Conservation (phyloP, 2,888 invertebrate genomes). For the Tenthredo notha region DNA sequence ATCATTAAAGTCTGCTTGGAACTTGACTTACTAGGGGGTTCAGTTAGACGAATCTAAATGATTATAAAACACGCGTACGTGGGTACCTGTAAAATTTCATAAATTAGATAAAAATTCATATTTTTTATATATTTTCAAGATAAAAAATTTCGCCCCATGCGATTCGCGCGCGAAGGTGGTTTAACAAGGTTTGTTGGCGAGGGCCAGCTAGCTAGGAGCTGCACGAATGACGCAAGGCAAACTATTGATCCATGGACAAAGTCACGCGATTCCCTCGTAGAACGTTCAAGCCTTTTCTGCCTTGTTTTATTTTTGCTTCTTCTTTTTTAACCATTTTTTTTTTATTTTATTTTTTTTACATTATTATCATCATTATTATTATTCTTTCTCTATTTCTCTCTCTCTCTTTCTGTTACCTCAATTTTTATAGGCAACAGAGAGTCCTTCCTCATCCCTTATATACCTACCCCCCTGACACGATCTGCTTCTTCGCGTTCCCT, state of each 20-base stretch:
- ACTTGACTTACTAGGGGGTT: background rate
- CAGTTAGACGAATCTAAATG: background rate
- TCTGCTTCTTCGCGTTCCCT: background rate
- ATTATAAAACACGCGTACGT: background rate
- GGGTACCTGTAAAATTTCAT: background rate
- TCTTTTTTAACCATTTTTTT: conserved; percentile 61
- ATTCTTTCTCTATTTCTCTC: conserved; percentile 7
- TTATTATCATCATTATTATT: background rate
- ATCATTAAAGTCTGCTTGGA: background rate
- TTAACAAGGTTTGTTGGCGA: conserved; percentile 37
- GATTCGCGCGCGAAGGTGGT: background rate
- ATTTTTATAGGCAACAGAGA: conserved; percentile 13
- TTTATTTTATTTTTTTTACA: conserved; percentile 21
- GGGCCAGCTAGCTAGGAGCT: conserved; percentile 56
- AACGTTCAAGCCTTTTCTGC: conserved; percentile 75
- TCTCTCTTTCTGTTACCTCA: background rate
- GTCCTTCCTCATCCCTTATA: conserved; percentile 22
- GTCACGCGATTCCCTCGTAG: conserved; percentile 78
- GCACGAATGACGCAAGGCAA: conserved; percentile 61
- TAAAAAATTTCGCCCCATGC: conserved; percentile 2
- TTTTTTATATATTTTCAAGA: background rate
- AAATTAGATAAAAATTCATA: background rate
- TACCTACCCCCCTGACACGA: background rate
- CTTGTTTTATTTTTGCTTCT: conserved; percentile 57
- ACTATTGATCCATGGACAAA: conserved; percentile 76